A percentile compares a stretch with the other conserved stretches of the same genome.
Evolutionary conservation across 2,888 invertebrate genomes (phyloP).

Genomic region (Machimus rusticus): DNA sequence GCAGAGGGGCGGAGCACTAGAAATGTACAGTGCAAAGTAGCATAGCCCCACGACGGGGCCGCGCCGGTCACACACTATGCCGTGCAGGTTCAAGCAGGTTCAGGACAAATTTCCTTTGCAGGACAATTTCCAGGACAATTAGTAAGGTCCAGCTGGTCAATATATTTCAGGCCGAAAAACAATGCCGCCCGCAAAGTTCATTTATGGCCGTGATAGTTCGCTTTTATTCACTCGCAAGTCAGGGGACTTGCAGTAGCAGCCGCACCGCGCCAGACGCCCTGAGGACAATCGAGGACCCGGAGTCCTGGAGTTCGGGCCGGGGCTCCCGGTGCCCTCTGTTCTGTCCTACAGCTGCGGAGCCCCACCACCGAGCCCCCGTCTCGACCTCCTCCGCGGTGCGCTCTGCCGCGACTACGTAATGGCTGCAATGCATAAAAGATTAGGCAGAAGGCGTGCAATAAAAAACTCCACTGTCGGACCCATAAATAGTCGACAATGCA

Average conservation of each 20-base stretch:
- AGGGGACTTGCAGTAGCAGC: background rate
- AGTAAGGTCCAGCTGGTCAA: constrained; percentile 41
- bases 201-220: constrained; percentile 26
- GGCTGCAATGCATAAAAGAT: constrained; percentile 41
- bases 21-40: background rate
- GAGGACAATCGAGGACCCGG: background rate
- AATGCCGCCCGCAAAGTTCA: constrained; percentile 37
- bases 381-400: background rate
- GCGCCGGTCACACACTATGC: background rate
- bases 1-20: background rate
- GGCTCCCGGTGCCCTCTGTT: background rate
- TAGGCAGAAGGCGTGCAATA: constrained; percentile 39
- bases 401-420: constrained; percentile 34
- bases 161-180: constrained; percentile 31
- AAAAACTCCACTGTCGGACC: constrained; percentile 36
- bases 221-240: constrained; percentile 12
- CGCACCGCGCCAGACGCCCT: background rate
- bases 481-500: constrained; percentile 38
- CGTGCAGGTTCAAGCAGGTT: background rate
- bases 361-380: background rate
- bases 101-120: constrained; percentile 33
- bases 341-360: background rate
- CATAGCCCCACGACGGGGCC: background rate
- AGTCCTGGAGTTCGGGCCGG: too few species aligned
- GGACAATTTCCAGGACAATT: constrained; percentile 39